Evolutionary conservation across 1,140 invertebrate genomes (phyloP).

Genomic region (Nomia melanderi): DNA sequence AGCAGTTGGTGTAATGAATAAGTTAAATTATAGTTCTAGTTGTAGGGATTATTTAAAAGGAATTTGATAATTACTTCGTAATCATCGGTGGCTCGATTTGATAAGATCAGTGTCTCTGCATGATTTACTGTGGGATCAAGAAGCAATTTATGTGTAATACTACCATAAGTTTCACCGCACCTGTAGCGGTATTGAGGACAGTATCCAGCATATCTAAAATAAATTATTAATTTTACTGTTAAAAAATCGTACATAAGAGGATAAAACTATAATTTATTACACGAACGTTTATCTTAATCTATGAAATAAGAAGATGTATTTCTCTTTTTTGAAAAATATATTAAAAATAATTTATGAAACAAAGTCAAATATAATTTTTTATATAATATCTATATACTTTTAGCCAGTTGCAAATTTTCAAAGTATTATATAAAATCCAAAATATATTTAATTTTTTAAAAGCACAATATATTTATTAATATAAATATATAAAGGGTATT

Average conservation of each 20-base stretch:
- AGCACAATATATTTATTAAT: no score
- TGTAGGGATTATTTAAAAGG: background rate
- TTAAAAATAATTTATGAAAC: no score
- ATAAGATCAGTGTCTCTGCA: conserved; percentile 85
- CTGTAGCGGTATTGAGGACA: conserved; percentile 87
- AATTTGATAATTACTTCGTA: conserved; percentile 79
- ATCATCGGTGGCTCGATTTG: conserved; percentile 83
- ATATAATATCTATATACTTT: no score
- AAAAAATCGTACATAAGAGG: background rate
- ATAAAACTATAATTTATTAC: background rate
- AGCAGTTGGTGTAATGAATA: background rate
- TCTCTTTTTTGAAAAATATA: no score
- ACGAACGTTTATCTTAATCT: no score
- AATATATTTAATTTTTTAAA: no score
- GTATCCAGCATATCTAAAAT: conserved; percentile 86
- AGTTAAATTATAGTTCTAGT: background rate
- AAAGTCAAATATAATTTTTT: no score
- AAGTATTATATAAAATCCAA: no score
- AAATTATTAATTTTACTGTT: conserved; percentile 13
- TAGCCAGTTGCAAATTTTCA: no score
- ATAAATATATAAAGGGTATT: no score
- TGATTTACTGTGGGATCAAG: conserved; percentile 87
- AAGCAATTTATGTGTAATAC: conserved; percentile 86
- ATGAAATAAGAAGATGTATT: no score
- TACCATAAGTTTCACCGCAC: conserved; percentile 87